Conservation (phyloP, 1,140 invertebrate genomes). For the Coelopa frigida region DNA sequence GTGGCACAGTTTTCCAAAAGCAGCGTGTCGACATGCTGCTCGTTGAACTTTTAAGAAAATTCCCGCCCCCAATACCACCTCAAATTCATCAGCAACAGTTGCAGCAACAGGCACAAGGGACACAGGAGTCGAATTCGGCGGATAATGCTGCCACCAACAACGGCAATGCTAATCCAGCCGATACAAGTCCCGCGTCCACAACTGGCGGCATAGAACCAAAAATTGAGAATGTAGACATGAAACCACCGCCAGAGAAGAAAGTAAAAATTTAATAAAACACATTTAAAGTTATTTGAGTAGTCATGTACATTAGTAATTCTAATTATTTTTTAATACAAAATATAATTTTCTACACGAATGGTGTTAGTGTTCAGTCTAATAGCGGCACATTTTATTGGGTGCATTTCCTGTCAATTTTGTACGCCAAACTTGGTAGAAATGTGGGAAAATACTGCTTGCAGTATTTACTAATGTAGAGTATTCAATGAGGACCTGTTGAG, state of each 20-base stretch:
- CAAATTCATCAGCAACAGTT: slow-evolving; percentile 43
- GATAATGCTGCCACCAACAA: too few relatives aligned
- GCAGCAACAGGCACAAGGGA: slow-evolving; percentile 19
- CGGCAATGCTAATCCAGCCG: slow-evolving; percentile 2
- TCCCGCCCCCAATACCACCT: slow-evolving; percentile 70
- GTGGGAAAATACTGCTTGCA: too few relatives aligned
- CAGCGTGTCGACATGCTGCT: slow-evolving; percentile 89
- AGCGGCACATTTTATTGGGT: background rate
- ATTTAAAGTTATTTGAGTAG: too few relatives aligned
- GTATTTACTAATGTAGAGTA: too few relatives aligned
- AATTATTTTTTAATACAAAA: background rate
- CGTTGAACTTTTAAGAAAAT: slow-evolving; percentile 80
- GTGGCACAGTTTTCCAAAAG: slow-evolving; percentile 85
- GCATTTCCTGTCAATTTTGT: background rate
- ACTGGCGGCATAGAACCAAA: slow-evolving; percentile 49
- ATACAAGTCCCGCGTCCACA: slow-evolving; percentile 10
- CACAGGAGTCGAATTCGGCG: slow-evolving; percentile 17
- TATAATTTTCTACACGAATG: background rate
- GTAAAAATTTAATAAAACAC: slow-evolving; percentile 57
- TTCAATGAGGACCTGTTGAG: too few relatives aligned
- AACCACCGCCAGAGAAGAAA: slow-evolving; percentile 84
- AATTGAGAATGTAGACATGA: slow-evolving; percentile 67
- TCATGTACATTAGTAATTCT: background rate
- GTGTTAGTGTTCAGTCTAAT: background rate
- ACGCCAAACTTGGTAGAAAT: too few relatives aligned